Percentiles rank a stretch among this genome's conserved stretches.
Evolutionary conservation across 2,113 vertebrate genomes (phyloP).

Genomic region (Candoia aspera): DNA sequence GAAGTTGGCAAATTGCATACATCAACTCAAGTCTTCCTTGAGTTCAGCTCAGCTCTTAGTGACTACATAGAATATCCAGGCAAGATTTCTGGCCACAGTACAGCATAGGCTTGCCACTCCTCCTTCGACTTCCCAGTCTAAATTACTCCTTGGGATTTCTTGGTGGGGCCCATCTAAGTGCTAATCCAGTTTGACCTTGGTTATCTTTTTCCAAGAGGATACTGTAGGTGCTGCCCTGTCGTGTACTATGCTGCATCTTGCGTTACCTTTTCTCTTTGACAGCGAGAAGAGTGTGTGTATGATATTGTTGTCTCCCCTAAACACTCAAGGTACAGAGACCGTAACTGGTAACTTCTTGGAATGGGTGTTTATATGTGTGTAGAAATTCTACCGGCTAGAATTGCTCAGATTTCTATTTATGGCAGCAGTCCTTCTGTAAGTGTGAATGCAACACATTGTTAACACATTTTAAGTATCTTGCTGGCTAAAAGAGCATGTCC

Average conservation of each 20-base stretch:
- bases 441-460: conserved; percentile 25
- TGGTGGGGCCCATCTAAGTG: not conserved
- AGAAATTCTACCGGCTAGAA: conserved; percentile 12
- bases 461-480: not conserved
- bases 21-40: not conserved
- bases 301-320: not conserved
- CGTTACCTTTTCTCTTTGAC: not conserved
- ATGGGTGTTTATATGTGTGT: not conserved
- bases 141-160: not conserved
- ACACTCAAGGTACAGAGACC: fast-evolving
- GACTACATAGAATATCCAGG: not conserved
- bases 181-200: not conserved
- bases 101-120: not conserved
- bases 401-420: conserved; percentile 28
- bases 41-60: not conserved
- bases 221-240: not conserved
- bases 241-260: not conserved
- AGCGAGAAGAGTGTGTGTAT: not conserved
- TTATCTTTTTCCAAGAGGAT: not conserved
- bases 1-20: not conserved
- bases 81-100: not conserved
- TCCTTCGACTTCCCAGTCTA: not conserved
- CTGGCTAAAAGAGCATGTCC: conserved; percentile 6
- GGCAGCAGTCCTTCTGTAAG: conserved; percentile 20
- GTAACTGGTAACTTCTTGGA: not conserved